phyloP scores from a whole-genome alignment of 2,888 invertebrate species.

The Coelinius sp. region DNA sequence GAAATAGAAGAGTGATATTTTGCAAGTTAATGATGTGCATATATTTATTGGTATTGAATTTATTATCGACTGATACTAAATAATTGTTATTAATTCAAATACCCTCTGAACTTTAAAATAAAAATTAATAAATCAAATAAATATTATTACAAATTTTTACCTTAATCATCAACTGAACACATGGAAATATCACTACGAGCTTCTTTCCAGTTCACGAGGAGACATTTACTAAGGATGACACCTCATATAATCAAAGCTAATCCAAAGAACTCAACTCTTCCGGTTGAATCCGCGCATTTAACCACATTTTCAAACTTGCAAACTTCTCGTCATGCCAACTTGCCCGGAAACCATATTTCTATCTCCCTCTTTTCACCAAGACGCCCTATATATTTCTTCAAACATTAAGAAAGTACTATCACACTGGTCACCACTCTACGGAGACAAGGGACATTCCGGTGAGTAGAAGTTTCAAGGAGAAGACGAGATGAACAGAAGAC shows the following conservation, averaged over 20 bases:
- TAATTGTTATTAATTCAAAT: too few relatives aligned
- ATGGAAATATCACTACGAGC: too few relatives aligned
- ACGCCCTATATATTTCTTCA: constrained; percentile 5
- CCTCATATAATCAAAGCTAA: constrained; percentile 6
- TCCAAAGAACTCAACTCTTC: constrained; percentile 5
- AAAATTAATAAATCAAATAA: too few relatives aligned
- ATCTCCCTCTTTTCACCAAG: background rate
- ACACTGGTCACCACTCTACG: constrained; percentile 18
- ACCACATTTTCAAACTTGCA: constrained; percentile 32
- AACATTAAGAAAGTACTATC: constrained; percentile 22
- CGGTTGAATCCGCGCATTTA: constrained; percentile 26
- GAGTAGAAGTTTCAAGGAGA: background rate
- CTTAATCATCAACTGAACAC: too few relatives aligned
- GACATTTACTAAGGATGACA: background rate
- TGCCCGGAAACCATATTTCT: constrained; percentile 26
- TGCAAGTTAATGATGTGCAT: too few relatives aligned
- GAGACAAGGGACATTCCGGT: constrained; percentile 23
- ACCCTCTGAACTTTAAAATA: too few relatives aligned
- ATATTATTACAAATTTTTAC: too few relatives aligned
- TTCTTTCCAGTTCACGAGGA: background rate
- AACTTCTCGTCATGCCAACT: constrained; percentile 19
- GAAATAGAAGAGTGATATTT: too few relatives aligned
- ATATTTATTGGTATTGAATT: too few relatives aligned
- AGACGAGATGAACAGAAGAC: constrained; percentile 29
- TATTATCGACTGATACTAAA: too few relatives aligned